Conservation (phyloP, 2,113 vertebrate genomes). For the Mungos mungo region DNA sequence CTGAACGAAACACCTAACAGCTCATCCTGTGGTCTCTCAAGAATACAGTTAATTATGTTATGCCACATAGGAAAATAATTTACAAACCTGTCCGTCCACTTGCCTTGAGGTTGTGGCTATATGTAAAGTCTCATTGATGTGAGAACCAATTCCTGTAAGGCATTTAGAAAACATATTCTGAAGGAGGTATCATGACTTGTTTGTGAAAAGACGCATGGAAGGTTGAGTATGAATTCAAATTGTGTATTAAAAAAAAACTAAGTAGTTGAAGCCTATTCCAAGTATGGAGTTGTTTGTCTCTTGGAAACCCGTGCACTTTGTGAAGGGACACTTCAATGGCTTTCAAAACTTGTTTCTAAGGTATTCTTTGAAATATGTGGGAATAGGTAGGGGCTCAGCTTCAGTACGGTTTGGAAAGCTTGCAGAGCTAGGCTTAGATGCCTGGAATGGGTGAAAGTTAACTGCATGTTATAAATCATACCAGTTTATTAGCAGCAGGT, state of each 20-base stretch:
- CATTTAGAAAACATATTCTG: not conserved
- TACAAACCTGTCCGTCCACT: not conserved
- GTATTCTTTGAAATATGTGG: not conserved
- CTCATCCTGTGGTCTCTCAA: not conserved
- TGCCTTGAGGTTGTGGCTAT: not conserved
- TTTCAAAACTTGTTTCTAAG: not conserved
- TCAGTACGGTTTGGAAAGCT: not conserved
- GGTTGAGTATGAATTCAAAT: not conserved
- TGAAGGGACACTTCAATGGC: not conserved
- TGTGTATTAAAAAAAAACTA: not conserved
- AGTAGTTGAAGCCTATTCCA: not conserved
- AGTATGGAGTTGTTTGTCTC: not conserved
- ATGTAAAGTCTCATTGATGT: not conserved
- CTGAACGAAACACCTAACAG: not conserved
- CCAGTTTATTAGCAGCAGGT: conserved; percentile 25
- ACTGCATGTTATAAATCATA: conserved; percentile 29
- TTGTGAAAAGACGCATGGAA: not conserved
- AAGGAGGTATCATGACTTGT: not conserved
- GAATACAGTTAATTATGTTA: not conserved
- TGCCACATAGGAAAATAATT: not conserved
- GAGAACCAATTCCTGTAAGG: not conserved
- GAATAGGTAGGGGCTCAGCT: not conserved
- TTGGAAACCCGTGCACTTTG: not conserved
- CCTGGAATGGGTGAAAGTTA: not conserved
- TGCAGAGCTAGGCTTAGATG: not conserved